A percentile compares a stretch with the other conserved stretches of the same genome.
Evolutionary conservation across 2,113 vertebrate genomes (phyloP).

Genomic region (Clarias magur): DNA sequence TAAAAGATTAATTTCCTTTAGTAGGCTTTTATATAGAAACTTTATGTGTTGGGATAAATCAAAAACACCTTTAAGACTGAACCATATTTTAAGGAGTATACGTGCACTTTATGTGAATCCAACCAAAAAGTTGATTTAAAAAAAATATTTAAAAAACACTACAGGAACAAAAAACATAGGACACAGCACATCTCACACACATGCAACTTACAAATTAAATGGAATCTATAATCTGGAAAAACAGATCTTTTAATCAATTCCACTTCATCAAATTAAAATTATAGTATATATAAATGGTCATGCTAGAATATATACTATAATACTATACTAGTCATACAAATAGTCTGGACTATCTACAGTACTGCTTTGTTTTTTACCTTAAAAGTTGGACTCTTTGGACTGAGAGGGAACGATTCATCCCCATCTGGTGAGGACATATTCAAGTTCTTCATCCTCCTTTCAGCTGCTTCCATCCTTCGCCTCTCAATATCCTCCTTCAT

Average conservation of each 20-base stretch:
- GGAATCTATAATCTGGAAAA: conserved; percentile 62
- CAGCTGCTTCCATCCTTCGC: conserved; percentile 71
- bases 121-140: not conserved
- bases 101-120: conserved; percentile 27
- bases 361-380: conserved; percentile 69
- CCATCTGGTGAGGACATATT: conserved; percentile 67
- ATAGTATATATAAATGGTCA: not conserved
- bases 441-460: conserved; percentile 72
- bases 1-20: not conserved
- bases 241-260: conserved; percentile 33
- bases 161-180: not conserved
- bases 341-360: not conserved
- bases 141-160: not conserved
- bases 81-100: not conserved
- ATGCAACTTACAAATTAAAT: conserved; percentile 64
- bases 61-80: not conserved
- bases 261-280: not conserved
- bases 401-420: conserved; percentile 66
- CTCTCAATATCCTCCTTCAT: conserved; percentile 75
- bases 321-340: not conserved
- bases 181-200: conserved; percentile 49
- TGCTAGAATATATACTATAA: too few relatives aligned
- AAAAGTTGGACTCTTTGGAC: conserved; percentile 71
- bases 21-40: not conserved
- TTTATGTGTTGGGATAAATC: not conserved